Percentiles rank a stretch among this genome's conserved stretches.
Conservation (phyloP, 2,888 invertebrate species). For the Petrolisthes manimaculis region DNA sequence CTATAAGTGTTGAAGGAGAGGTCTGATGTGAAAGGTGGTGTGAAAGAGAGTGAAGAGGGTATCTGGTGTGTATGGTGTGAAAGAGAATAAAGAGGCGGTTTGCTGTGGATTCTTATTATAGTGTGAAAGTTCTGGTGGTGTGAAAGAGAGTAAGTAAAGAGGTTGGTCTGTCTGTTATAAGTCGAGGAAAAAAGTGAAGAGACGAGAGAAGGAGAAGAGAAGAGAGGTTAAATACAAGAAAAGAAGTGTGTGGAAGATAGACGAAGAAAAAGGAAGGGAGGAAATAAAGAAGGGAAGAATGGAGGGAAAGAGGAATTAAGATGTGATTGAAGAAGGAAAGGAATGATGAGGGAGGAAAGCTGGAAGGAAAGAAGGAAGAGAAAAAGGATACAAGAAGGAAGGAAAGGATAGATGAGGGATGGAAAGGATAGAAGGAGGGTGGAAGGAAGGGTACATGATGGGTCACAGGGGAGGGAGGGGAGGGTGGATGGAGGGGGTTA, state of each 20-base stretch:
- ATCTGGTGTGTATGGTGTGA: too few relatives aligned
- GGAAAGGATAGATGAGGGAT: neutral
- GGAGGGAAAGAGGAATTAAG: neutral
- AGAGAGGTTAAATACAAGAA: neutral
- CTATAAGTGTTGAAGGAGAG: too few relatives aligned
- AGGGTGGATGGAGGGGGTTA: neutral
- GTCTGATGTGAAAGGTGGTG: too few relatives aligned
- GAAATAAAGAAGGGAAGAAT: neutral
- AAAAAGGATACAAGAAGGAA: neutral
- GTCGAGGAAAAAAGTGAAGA: too few relatives aligned
- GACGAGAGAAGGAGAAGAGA: neutral
- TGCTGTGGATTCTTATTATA: too few relatives aligned
- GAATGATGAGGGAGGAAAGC: neutral
- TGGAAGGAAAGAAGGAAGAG: neutral
- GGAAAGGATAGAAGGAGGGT: neutral
- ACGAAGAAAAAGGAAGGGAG: neutral
- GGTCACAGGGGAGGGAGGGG: conserved; percentile 3
- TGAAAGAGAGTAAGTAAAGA: too few relatives aligned
- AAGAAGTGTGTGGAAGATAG: neutral
- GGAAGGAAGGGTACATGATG: conserved; percentile 17
- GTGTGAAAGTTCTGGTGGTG: too few relatives aligned
- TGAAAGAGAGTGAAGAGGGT: too few relatives aligned
- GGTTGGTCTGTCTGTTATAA: too few relatives aligned
- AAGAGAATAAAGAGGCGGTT: too few relatives aligned
- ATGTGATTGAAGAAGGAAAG: neutral